Base-by-base conservation (phyloP, 2,797 vertebrate genomes). In the Eupleurogrammus muticus region DNA sequence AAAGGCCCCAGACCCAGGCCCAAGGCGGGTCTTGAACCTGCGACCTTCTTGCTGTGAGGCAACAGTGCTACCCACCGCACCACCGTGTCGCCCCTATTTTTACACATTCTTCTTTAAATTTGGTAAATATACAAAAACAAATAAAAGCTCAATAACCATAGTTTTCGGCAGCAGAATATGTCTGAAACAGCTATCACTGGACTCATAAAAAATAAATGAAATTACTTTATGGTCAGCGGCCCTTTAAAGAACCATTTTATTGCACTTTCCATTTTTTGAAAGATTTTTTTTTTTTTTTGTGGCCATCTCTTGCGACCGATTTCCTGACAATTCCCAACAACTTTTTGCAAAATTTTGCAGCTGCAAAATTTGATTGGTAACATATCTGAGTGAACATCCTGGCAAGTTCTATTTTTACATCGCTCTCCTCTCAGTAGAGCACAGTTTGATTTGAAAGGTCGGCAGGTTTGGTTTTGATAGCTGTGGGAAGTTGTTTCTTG, bases 371-470 rank as follows among this genome's bases (percentile, higher is more conserved):
- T 6, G 16, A 44, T 17, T 44, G 40, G 40, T 44, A 17, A 44
- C 16, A 44, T 16, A 44, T 44, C 40, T 44, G 14, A 44, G 16
- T 44, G 40, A 44, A 44, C 16, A 44, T 44, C 5, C 40, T 44
- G 23, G 6, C 59, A 9, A 19, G 6, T n/a, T 53, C 38, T 20
- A 16, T 21, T 20, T 54, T 47, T 9, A 16, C 36, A 5, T 44
- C 6, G 40, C 40, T 14, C 2, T 44, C 7, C 44, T 53, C 38
- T 52, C 35, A 28, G 28, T 6, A 28, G 28, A 28, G n/a, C 38
- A 52, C 10, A 35, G n/a, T 68, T 58, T 40, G 9, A 51, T 59
- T n/a, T 68, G 19, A 59, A 28, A 14, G 9, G 13, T 58, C n/a
- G 50, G 54, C 23, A 16, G 20, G 14, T 42, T 44, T 34, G 24